phyloP scores from a whole-genome alignment of 2,888 invertebrate genomes.

The Diploptera punctata region DNA sequence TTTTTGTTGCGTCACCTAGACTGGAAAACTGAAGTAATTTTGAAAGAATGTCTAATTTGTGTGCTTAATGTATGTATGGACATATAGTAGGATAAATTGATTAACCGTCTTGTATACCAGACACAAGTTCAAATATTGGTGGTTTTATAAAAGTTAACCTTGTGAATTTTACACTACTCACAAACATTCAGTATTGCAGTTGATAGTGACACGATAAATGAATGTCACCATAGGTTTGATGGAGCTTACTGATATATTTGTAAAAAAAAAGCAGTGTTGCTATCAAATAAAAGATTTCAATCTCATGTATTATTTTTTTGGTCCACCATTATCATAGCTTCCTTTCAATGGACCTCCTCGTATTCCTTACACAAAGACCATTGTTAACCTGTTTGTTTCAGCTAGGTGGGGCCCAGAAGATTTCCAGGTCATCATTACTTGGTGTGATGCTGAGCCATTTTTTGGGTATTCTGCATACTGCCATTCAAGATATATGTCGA shows the following conservation, averaged over 20 bases:
- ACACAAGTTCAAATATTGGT: background rate
- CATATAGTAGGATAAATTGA: background rate
- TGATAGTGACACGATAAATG: background rate
- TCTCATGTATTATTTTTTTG: too few species aligned
- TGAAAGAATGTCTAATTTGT: background rate
- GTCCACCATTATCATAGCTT: too few species aligned
- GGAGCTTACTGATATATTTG: background rate
- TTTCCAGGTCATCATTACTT: too few species aligned
- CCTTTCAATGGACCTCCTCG: too few species aligned
- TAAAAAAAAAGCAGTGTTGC: background rate
- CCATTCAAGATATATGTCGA: too few species aligned
- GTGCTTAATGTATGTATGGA: background rate
- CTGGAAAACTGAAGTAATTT: background rate
- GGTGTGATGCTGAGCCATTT: too few species aligned
- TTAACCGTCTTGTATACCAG: background rate
- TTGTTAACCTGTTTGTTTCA: too few species aligned
- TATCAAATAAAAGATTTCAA: slow-evolving; percentile 12
- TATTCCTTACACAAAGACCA: too few species aligned
- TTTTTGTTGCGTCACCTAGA: slow-evolving; percentile 9
- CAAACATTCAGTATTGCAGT: background rate
- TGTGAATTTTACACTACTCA: background rate
- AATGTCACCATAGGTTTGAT: background rate
- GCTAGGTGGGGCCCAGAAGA: too few species aligned
- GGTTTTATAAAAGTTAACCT: background rate
- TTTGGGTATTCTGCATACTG: too few species aligned